These are phyloP conservation scores for Sylvia borin DNA, from an alignment of 2,797 vertebrate species.

Conservation along the genomic window DNA sequence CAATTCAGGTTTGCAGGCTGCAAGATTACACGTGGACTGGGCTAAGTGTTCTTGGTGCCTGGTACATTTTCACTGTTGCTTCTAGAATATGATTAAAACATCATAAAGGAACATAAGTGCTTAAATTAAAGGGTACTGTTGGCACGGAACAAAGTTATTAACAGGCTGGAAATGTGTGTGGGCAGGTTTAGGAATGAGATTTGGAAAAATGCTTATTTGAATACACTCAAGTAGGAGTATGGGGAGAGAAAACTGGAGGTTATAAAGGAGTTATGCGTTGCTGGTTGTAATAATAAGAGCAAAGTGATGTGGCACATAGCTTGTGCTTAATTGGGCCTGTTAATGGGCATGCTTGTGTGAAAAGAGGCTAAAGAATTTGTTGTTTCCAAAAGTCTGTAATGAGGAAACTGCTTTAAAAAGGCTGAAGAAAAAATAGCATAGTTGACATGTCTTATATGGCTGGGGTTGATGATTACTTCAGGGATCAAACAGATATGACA, in stretches of 20 bases:
- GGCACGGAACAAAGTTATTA: not conserved
- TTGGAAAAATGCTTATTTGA: not conserved
- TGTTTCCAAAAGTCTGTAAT: not conserved
- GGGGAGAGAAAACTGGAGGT: not conserved
- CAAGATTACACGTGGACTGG: not conserved
- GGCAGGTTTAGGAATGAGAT: not conserved
- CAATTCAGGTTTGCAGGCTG: not conserved
- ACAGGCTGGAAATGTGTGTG: not conserved
- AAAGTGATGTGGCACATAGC: not conserved
- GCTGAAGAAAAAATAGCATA: not conserved
- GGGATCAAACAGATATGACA: not conserved
- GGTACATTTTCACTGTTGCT: not conserved
- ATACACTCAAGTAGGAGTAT: not conserved
- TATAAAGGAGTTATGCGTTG: not conserved
- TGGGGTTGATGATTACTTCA: not conserved
- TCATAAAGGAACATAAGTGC: accelerated
- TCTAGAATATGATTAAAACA: not conserved
- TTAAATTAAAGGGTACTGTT: not conserved
- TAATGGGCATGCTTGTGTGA: not conserved
- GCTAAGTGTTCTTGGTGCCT: not conserved
- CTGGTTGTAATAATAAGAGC: not conserved
- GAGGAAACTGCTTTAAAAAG: not conserved
- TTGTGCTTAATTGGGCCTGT: not conserved
- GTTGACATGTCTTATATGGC: accelerated
- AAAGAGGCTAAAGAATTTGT: not conserved